Evolutionary conservation across 2,797 vertebrate genomes (phyloP).

Genomic region (Avahi laniger): DNA sequence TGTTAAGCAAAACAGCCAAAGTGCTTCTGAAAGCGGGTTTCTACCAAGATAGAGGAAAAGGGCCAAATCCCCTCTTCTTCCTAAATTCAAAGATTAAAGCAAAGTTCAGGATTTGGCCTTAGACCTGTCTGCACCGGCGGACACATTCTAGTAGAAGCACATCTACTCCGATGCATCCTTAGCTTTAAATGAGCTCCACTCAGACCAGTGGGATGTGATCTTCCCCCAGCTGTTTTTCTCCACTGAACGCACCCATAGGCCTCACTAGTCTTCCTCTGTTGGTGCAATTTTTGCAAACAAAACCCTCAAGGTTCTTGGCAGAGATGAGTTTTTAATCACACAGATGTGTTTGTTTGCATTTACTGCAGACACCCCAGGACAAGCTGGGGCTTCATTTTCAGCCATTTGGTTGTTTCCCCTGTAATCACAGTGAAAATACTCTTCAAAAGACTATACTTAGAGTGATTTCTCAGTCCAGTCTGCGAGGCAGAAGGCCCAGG

Average conservation of each 20-base stretch:
- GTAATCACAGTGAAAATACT: rapidly evolving
- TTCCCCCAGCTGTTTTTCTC: background rate
- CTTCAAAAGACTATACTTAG: rapidly evolving
- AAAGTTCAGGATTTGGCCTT: background rate
- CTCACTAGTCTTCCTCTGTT: background rate
- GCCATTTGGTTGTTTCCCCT: background rate
- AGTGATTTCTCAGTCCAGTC: background rate
- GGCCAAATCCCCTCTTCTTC: background rate
- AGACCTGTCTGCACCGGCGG: background rate
- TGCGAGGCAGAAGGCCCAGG: background rate
- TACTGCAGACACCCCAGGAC: background rate
- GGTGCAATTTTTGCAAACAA: background rate
- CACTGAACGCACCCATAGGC: rapidly evolving
- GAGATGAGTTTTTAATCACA: background rate
- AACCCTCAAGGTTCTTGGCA: background rate
- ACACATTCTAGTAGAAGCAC: rapidly evolving
- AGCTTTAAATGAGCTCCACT: background rate
- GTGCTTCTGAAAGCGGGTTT: background rate
- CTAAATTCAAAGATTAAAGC: background rate
- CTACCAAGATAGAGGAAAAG: background rate
- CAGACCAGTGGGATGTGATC: background rate
- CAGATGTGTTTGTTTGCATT: background rate
- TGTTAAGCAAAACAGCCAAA: background rate
- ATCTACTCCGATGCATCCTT: background rate
- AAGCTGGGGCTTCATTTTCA: rapidly evolving